phyloP scores from a whole-genome alignment of 2,888 invertebrate species.

The Latrodectus hesperus region DNA sequence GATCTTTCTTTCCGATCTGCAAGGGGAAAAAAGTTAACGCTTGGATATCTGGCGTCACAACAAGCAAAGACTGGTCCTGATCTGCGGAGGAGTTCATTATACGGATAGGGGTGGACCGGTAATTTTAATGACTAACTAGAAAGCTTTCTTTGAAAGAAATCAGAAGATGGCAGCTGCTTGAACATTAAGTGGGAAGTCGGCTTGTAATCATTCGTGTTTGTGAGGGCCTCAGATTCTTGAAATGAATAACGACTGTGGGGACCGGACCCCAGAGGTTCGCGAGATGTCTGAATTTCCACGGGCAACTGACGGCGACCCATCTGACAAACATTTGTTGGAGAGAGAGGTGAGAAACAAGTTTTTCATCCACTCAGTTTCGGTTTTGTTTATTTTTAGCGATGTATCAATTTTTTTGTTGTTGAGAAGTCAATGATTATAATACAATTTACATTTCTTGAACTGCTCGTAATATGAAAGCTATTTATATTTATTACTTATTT shows the following conservation, averaged over 20 bases:
- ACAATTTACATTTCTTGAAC: too few relatives aligned
- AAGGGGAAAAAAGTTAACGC: neutral
- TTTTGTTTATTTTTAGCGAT: neutral
- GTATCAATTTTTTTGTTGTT: too few relatives aligned
- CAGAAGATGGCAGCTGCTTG: constrained; percentile 42
- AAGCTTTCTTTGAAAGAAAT: constrained; percentile 7
- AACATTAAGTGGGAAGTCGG: constrained; percentile 58
- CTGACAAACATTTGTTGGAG: constrained; percentile 62
- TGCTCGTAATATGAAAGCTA: too few relatives aligned
- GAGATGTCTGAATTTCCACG: constrained; percentile 59
- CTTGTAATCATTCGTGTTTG: constrained; percentile 6
- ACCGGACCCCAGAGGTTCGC: constrained; percentile 33
- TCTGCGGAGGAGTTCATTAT: constrained; percentile 8
- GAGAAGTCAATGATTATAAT: too few relatives aligned
- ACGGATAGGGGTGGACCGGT: neutral
- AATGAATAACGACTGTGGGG: constrained; percentile 55
- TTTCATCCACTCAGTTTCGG: constrained; percentile 9
- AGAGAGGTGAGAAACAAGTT: constrained; percentile 52
- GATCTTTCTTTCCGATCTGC: too few relatives aligned
- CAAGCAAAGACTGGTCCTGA: constrained; percentile 29
- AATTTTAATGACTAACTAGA: neutral
- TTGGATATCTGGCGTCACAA: constrained; percentile 13
- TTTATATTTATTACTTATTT: too few relatives aligned
- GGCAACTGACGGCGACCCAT: constrained; percentile 53
- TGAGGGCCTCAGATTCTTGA: neutral